These are phyloP conservation scores for Melanotaenia boesemani DNA, from an alignment of 2,797 vertebrate species.

Conservation along the genomic window DNA sequence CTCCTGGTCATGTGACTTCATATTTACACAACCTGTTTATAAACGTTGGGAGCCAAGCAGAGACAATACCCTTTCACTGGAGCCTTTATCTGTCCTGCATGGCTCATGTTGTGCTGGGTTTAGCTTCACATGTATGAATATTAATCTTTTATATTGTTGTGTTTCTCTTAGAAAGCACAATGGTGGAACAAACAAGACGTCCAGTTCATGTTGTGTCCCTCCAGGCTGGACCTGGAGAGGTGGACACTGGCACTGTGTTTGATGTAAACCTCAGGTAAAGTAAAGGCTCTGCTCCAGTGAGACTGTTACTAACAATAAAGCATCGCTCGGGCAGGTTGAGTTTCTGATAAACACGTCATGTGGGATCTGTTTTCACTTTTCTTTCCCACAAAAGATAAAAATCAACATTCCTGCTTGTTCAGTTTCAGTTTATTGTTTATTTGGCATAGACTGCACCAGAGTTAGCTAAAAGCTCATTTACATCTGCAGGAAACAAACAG, in stretches of 20 bases:
- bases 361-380: neutral
- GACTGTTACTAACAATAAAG: slow-evolving; percentile 9
- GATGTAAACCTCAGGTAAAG: slow-evolving; percentile 76
- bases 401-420: neutral
- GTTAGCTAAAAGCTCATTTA: too few relatives aligned
- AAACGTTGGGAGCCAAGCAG: slow-evolving; percentile 63
- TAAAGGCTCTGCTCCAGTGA: neutral
- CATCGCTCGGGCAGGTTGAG: neutral
- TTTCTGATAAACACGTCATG: slow-evolving; percentile 1
- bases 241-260: slow-evolving; percentile 47
- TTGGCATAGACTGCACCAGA: too few relatives aligned
- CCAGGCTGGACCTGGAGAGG: slow-evolving; percentile 84
- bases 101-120: neutral
- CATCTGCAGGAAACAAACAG: too few relatives aligned
- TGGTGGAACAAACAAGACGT: slow-evolving; percentile 80
- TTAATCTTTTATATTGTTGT: slow-evolving; percentile 23
- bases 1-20: slow-evolving; percentile 72
- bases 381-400: neutral
- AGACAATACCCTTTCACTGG: slow-evolving; percentile 29
- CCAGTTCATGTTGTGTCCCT: slow-evolving; percentile 52
- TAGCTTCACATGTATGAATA: neutral
- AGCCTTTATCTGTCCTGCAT: slow-evolving; percentile 16
- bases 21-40: slow-evolving; percentile 81
- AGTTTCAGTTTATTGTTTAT: too few relatives aligned
- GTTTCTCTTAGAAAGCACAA: slow-evolving; percentile 70